Conservation (phyloP, 2,113 vertebrate genomes). For the Amblyopsis rosae region DNA sequence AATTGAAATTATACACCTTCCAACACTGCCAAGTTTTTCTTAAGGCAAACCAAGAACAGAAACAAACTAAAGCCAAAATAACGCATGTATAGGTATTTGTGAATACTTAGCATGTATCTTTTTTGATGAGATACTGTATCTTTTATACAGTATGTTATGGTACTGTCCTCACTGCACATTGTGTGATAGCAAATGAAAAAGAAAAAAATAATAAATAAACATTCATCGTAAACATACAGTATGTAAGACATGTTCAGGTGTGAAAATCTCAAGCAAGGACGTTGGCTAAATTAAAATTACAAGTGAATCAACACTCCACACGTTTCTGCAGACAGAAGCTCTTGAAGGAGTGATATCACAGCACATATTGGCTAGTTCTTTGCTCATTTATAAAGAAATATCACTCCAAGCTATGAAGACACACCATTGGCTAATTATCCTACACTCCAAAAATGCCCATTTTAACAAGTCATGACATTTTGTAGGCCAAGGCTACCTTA, state of each 20-base stretch:
- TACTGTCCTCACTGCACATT: slow-evolving; percentile 4
- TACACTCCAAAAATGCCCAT: background rate
- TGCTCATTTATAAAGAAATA: background rate
- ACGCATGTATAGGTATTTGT: background rate
- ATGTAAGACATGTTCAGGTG: slow-evolving; percentile 55
- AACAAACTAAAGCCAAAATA: background rate
- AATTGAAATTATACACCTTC: background rate
- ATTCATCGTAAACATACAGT: background rate
- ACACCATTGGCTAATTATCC: slow-evolving; percentile 4
- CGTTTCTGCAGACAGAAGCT: slow-evolving; percentile 1
- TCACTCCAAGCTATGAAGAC: background rate
- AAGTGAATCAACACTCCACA: slow-evolving; percentile 77
- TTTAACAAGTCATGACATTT: background rate
- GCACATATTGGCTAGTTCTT: slow-evolving; percentile 20
- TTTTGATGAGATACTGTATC: background rate
- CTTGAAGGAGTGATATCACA: slow-evolving; percentile 17
- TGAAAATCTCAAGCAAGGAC: slow-evolving; percentile 30
- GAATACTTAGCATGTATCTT: background rate
- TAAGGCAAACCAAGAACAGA: background rate
- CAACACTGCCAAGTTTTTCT: background rate
- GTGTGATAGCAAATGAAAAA: background rate
- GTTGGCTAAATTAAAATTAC: slow-evolving; percentile 83
- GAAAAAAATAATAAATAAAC: background rate
- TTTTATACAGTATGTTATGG: slow-evolving; percentile 5
- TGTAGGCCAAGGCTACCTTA: background rate